Conservation (phyloP, 2,888 invertebrate genomes). For the Lithophane ornitopus region DNA sequence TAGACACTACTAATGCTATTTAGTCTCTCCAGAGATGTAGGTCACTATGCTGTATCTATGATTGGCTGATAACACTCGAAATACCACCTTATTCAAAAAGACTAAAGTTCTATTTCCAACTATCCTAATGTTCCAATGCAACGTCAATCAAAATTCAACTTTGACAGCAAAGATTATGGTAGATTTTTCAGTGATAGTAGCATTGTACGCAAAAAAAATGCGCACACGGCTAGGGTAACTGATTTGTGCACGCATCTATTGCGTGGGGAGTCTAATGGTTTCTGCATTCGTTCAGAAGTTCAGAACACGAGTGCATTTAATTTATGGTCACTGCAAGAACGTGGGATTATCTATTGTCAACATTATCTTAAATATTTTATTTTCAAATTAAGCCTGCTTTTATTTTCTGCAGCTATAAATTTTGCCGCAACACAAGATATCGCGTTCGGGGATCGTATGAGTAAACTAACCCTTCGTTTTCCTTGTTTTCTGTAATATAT, state of each 20-base stretch:
- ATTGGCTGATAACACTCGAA: conserved; percentile 67
- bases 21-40: conserved; percentile 89
- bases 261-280: conserved; percentile 84
- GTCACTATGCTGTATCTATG: conserved; percentile 85
- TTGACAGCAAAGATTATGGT: conserved; percentile 39
- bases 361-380: conserved; percentile 88
- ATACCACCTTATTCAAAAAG: conserved; percentile 66
- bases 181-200: conserved; percentile 17
- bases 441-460: conserved; percentile 67
- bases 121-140: conserved; percentile 38
- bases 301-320: conserved; percentile 82
- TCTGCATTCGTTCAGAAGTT: conserved; percentile 83
- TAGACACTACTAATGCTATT: conserved; percentile 83
- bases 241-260: conserved; percentile 81
- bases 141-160: conserved; percentile 52
- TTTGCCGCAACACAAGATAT: conserved; percentile 71
- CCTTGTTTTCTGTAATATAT: conserved; percentile 70
- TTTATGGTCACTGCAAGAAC: conserved; percentile 83
- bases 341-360: conserved; percentile 86
- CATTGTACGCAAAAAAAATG: conserved; percentile 44
- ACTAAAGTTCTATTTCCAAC: conserved; percentile 74
- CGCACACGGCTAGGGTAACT: conserved; percentile 41
- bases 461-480: conserved; percentile 69
- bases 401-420: conserved; percentile 81
- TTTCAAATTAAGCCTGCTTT: conserved; percentile 82